Evolutionary conservation across 2,797 vertebrate genomes (phyloP), one percentile per base, ranked within the genome.

Genomic region (Knipowitschia caucasica): DNA sequence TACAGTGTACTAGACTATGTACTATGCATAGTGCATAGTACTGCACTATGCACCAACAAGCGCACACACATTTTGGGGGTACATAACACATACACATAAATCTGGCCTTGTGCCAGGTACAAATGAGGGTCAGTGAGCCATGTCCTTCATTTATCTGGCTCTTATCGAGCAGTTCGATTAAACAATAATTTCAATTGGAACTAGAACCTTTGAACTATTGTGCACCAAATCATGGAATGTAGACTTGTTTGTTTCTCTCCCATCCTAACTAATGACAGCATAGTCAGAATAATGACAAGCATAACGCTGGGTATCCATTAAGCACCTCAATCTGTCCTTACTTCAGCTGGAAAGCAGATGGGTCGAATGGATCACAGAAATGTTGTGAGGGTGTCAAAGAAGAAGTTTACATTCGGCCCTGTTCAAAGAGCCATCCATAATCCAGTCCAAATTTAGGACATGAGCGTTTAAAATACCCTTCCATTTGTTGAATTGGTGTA

Each of bases 201-300:
- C 45, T 63, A 62, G 67, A 47, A 60, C 17, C 17, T 72, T 66
- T 80, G 79, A 85, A 75, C 81, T 80, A 73, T 80, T 78, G 68
- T 87, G 87, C 87, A 86, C 77, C 83, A 86, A 86, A 89, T 86
- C 75, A 71, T 79, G 69, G 78, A 88, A 88, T 87, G 82, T 87
- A 87, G 87, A 90, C 85, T 89, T 83, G 86, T 90, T 91, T 87
- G 73, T 64, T 91, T 88, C 87, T 69, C 63, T 78, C 68, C 81
- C 82, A 79, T 81, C 77, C 82, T 83, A 69, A 75, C 77, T 80
- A 87, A 87, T 89, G 86, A 86, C 70, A 67, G 49, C 82, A 75
- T 68, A 76, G 56, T 62, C 65, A 36, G 88, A 90, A 91, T 91
- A 86, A 78, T 84, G 84, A 91, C 88, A 76, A 89, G 83, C 60